phyloP scores from a whole-genome alignment of 2,888 invertebrate genomes.

The Ctenicera cuprea region DNA sequence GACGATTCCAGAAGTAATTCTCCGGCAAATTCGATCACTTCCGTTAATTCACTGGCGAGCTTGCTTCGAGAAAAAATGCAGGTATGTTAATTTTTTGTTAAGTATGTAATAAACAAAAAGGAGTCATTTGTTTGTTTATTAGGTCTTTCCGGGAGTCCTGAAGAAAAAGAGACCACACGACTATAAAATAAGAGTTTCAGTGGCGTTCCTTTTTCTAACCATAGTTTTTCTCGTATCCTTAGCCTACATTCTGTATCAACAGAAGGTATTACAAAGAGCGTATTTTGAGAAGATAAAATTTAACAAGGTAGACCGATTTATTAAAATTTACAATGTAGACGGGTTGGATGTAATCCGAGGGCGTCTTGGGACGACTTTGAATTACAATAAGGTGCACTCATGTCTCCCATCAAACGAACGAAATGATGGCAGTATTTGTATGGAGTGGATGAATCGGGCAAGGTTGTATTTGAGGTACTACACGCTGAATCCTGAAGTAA shows the following conservation, averaged over 20 bases:
- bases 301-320: slow-evolving; percentile 83
- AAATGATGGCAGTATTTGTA: slow-evolving; percentile 81
- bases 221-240: slow-evolving; percentile 89
- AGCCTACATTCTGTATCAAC: slow-evolving; percentile 89
- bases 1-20: slow-evolving; percentile 79
- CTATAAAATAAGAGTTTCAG: slow-evolving; percentile 88
- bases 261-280: slow-evolving; percentile 86
- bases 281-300: slow-evolving; percentile 91
- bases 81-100: slow-evolving; percentile 75
- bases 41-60: slow-evolving; percentile 89
- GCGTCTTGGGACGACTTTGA: slow-evolving; percentile 78
- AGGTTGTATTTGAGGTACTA: slow-evolving; percentile 82
- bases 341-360: slow-evolving; percentile 81
- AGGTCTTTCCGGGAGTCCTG: slow-evolving; percentile 85
- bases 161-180: slow-evolving; percentile 82
- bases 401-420: slow-evolving; percentile 80
- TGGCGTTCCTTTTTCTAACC: slow-evolving; percentile 86
- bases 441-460: slow-evolving; percentile 88
- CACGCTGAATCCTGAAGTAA: slow-evolving; percentile 77
- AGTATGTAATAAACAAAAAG: not conserved
- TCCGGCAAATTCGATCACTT: slow-evolving; percentile 87
- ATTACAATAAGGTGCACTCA: slow-evolving; percentile 81
- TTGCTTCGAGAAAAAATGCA: slow-evolving; percentile 88
- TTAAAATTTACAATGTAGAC: slow-evolving; percentile 83
- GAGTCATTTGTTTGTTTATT: slow-evolving; percentile 61